Evolutionary conservation across 2,113 vertebrate species (phyloP).

Genomic region (Prunella fulvescens): DNA sequence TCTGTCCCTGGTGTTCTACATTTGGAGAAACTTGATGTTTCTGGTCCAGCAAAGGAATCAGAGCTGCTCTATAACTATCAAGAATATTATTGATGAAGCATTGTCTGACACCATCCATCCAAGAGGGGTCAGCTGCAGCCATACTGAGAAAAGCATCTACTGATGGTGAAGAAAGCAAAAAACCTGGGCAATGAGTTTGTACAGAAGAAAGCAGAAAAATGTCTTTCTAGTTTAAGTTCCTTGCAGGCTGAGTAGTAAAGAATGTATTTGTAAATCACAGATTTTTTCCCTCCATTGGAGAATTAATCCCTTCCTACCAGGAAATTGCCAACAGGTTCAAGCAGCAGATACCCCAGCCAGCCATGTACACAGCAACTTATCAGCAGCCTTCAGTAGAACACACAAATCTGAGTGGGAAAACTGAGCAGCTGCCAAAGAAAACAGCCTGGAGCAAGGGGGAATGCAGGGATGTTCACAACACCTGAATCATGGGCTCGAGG

Average conservation of each 20-base stretch:
- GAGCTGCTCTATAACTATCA: neutral
- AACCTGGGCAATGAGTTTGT: neutral
- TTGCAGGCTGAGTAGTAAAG: neutral
- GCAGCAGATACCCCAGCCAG: neutral
- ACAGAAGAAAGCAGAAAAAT: neutral
- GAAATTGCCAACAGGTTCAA: conserved; percentile 18
- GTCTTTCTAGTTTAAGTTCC: neutral
- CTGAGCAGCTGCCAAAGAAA: conserved; percentile 43
- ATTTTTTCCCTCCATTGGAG: neutral
- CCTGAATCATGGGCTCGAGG: neutral
- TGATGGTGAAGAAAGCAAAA: neutral
- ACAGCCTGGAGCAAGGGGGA: neutral
- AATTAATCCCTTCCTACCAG: conserved; percentile 16
- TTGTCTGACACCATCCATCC: neutral
- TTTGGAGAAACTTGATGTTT: neutral
- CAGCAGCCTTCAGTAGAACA: neutral
- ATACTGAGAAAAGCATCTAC: neutral
- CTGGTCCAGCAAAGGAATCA: neutral
- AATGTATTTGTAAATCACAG: neutral
- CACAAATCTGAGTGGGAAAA: conserved; percentile 34
- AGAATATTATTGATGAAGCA: neutral
- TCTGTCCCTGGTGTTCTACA: neutral
- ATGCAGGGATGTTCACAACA: neutral
- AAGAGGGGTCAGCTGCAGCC: neutral
- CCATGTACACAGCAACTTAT: neutral